Conservation (phyloP, 1,140 invertebrate species). For the Ostrea denselamellosa region DNA sequence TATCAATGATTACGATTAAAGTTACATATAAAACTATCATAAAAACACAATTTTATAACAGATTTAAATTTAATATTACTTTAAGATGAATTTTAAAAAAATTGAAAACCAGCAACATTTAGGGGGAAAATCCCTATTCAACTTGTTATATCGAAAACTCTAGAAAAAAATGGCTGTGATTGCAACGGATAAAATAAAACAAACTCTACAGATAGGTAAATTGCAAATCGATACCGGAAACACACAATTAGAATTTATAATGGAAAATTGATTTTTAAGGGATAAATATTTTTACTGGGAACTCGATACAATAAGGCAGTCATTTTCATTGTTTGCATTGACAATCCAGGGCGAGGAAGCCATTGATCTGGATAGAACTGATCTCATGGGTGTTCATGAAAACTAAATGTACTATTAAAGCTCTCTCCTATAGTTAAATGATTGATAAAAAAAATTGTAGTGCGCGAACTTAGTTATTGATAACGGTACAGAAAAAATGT, state of each 20-base stretch:
- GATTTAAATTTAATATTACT: neutral
- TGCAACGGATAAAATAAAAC: neutral
- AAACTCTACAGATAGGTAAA: neutral
- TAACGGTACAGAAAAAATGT: too few relatives aligned
- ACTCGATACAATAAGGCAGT: neutral
- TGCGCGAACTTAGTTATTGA: too few relatives aligned
- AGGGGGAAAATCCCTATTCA: neutral
- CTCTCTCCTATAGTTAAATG: neutral
- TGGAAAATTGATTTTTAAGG: neutral
- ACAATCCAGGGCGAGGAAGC: neutral
- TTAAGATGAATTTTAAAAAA: neutral
- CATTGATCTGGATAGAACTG: neutral
- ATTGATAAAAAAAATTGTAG: neutral
- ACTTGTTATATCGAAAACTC: neutral
- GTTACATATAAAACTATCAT: too few relatives aligned
- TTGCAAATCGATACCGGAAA: neutral
- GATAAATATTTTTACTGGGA: neutral
- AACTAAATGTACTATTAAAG: neutral
- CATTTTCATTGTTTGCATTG: neutral
- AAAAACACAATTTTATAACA: too few relatives aligned
- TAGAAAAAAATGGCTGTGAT: neutral
- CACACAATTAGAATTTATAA: neutral
- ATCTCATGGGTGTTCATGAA: neutral
- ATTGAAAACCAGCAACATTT: neutral
- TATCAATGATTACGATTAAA: too few relatives aligned